Percentiles rank a stretch among this genome's conserved stretches.
Conservation (phyloP, 30 jellyfish, hydroid and myxozoan species). For the Sanderia malayensis region DNA sequence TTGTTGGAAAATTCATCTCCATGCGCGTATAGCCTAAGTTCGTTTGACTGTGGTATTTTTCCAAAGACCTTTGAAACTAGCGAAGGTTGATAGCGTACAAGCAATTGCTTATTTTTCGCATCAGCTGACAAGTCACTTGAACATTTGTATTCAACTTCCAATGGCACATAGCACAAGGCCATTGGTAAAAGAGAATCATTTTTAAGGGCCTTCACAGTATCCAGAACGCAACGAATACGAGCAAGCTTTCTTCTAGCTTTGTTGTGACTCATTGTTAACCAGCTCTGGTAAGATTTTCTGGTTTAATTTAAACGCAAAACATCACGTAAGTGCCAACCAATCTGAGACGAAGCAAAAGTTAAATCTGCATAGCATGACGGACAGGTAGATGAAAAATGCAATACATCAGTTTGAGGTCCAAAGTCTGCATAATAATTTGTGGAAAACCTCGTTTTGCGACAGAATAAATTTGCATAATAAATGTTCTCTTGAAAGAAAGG, state of each 20-base stretch:
- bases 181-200: constrained; percentile 56
- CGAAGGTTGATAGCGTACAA: constrained; percentile 61
- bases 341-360: too few species aligned
- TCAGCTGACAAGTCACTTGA: constrained; percentile 58
- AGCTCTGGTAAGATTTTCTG: too few species aligned
- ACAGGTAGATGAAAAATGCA: too few species aligned
- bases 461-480: too few species aligned
- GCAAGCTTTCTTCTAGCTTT: constrained; percentile 88
- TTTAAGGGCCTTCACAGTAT: constrained; percentile 63
- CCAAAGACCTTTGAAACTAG: constrained; percentile 38
- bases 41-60: constrained; percentile 46
- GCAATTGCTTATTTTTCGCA: constrained; percentile 35
- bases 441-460: too few species aligned
- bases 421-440: too few species aligned
- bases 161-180: constrained; percentile 81
- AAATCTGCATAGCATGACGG: too few species aligned
- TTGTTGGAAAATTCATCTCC: constrained; percentile 81
- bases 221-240: constrained; percentile 79
- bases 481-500: too few species aligned
- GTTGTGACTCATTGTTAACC: constrained; percentile 79
- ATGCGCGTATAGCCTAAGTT: constrained; percentile 46
- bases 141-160: constrained; percentile 58
- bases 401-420: too few species aligned
- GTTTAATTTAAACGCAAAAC: too few species aligned
- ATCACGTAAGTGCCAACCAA: too few species aligned